Evolutionary conservation across 1,140 invertebrate species (phyloP).

Genomic region (Ceratosolen solmsi): DNA sequence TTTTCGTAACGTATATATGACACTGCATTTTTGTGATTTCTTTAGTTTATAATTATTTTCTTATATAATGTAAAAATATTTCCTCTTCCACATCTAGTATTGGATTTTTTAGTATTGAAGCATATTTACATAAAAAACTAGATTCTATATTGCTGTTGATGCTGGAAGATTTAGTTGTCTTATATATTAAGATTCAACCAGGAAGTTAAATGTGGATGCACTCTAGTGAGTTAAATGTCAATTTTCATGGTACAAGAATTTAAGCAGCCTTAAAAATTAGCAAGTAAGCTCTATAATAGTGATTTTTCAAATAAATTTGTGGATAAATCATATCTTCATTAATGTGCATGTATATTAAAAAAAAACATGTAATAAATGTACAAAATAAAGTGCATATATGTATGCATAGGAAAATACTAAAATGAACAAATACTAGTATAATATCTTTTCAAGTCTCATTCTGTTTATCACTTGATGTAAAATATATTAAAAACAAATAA

Average conservation of each 20-base stretch:
- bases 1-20: slow-evolving; percentile 28
- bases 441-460: slow-evolving; percentile 32
- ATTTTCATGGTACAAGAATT: slow-evolving; percentile 49
- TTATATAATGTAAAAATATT: slow-evolving; percentile 38
- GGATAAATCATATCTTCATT: slow-evolving; percentile 38
- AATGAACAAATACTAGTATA: slow-evolving; percentile 29
- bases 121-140: slow-evolving; percentile 34
- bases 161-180: slow-evolving; percentile 22
- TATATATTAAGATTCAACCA: slow-evolving; percentile 24
- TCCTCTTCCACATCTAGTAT: slow-evolving; percentile 6
- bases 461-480: slow-evolving; percentile 39
- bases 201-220: slow-evolving; percentile 39
- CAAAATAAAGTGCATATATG: slow-evolving; percentile 55
- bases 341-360: slow-evolving; percentile 46
- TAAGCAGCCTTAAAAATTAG: slow-evolving; percentile 47
- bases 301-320: slow-evolving; percentile 31
- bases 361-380: slow-evolving; percentile 55
- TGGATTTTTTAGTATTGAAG: slow-evolving; percentile 24
- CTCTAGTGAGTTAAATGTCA: slow-evolving; percentile 40
- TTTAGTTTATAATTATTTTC: slow-evolving; percentile 38
- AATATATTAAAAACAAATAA: slow-evolving; percentile 37
- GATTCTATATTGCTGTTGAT: slow-evolving; percentile 24
- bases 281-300: slow-evolving; percentile 39
- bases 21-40: slow-evolving; percentile 43
- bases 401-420: slow-evolving; percentile 44